These are phyloP conservation scores for Tuta absoluta DNA, from an alignment of 2,888 invertebrate genomes.

Conservation along the genomic window DNA sequence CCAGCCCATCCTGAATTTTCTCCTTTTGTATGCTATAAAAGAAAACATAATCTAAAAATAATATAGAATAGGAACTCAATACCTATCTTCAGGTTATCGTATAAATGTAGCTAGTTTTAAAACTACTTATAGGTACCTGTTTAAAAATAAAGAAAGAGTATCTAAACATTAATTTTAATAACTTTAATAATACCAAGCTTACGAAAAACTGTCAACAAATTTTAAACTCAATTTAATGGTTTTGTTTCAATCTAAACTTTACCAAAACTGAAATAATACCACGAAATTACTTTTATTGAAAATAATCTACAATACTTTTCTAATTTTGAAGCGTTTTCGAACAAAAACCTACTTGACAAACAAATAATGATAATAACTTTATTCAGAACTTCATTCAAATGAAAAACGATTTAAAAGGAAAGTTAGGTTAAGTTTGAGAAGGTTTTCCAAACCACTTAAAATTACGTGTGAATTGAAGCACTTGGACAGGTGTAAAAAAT, in stretches of 20 bases:
- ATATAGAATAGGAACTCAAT: no score
- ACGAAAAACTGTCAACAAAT: not conserved
- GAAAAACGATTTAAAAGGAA: conserved; percentile 6
- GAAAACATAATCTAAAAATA: no score
- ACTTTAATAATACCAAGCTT: not conserved
- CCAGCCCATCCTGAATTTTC: no score
- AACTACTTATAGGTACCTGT: no score
- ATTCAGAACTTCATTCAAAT: not conserved
- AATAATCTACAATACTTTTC: conserved; percentile 2
- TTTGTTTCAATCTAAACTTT: not conserved
- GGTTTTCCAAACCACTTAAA: not conserved
- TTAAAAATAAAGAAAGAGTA: no score
- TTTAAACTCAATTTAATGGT: not conserved
- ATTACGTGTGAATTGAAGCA: no score
- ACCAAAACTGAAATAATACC: not conserved
- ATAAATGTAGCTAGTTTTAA: no score
- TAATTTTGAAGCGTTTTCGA: not conserved
- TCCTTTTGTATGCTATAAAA: no score
- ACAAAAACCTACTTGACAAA: not conserved
- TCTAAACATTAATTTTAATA: not conserved
- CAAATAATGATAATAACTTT: no score
- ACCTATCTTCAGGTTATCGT: no score
- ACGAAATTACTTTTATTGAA: not conserved
- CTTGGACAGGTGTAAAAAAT: no score
- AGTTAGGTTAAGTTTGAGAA: not conserved